Conservation (phyloP, 2,113 vertebrate genomes). For the Colius striatus region DNA sequence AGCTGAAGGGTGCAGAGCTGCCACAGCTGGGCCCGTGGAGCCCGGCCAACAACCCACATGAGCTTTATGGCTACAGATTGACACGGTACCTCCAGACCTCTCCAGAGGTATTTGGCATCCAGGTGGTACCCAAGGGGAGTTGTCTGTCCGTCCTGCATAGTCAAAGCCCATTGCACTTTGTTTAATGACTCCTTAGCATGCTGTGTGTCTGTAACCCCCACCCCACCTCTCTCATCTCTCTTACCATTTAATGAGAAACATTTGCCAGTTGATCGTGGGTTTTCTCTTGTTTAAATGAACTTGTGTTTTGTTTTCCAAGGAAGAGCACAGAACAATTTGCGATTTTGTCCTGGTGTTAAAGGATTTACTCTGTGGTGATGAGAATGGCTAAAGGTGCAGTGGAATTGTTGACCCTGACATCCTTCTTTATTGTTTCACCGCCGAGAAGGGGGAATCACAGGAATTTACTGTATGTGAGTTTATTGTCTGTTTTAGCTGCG, state of each 20-base stretch:
- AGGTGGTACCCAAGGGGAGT: conserved; percentile 25
- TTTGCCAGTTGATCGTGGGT: conserved; percentile 26
- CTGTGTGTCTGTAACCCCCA: conserved; percentile 35
- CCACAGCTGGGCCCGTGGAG: background rate
- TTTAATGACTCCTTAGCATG: conserved; percentile 47
- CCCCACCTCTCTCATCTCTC: conserved; percentile 8
- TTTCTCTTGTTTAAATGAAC: background rate
- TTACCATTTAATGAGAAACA: conserved; percentile 50
- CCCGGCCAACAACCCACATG: background rate
- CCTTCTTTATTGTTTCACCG: background rate
- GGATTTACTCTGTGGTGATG: conserved; percentile 57
- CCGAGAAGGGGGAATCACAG: background rate
- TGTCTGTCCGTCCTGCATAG: conserved; percentile 19
- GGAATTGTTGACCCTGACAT: conserved; percentile 36
- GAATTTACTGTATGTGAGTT: conserved; percentile 19
- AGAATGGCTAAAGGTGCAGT: conserved; percentile 47
- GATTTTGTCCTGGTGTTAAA: conserved; percentile 53
- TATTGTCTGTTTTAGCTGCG: conserved; percentile 37
- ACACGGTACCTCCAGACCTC: background rate
- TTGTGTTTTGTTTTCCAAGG: conserved; percentile 33
- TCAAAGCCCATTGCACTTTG: conserved; percentile 64
- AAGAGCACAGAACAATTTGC: conserved; percentile 69
- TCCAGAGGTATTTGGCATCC: background rate
- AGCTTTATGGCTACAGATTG: background rate
- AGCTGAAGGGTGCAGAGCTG: conserved; percentile 25